Conservation (phyloP, 2,888 invertebrate species). For the Acanthopleura granulata region DNA sequence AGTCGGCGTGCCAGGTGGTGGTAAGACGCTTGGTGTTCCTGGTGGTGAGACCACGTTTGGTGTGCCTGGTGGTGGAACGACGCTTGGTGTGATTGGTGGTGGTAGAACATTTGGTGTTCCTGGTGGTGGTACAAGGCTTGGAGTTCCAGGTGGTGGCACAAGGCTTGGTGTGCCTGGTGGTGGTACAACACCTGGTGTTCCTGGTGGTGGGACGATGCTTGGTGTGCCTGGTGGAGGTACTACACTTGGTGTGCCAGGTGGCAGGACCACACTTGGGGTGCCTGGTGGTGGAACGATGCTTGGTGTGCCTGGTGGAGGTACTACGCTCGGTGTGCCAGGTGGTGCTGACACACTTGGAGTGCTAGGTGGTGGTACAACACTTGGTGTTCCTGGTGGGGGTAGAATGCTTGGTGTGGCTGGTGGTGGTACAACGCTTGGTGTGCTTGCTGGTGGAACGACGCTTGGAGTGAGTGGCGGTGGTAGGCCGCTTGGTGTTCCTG, state of each 20-base stretch:
- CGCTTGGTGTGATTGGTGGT: background rate
- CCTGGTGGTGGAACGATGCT: background rate
- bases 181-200: background rate
- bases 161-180: background rate
- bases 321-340: background rate
- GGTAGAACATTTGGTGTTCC: background rate
- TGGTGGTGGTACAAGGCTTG: background rate
- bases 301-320: conserved; percentile 1
- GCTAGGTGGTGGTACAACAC: too few species aligned
- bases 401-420: background rate
- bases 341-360: too few species aligned
- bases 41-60: background rate
- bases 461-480: background rate
- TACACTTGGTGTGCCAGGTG: background rate
- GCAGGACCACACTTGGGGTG: background rate
- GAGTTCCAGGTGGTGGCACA: background rate
- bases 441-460: background rate
- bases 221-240: background rate
- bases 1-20: background rate
- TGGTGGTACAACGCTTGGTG: background rate
- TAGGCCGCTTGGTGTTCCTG: background rate
- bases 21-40: background rate
- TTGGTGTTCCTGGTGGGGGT: background rate
- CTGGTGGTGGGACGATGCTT: background rate
- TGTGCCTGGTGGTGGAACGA: background rate